Evolutionary conservation across 2,888 invertebrate species (phyloP), one percentile per base, ranked within the genome.

Genomic region (Agrotis clavis): DNA sequence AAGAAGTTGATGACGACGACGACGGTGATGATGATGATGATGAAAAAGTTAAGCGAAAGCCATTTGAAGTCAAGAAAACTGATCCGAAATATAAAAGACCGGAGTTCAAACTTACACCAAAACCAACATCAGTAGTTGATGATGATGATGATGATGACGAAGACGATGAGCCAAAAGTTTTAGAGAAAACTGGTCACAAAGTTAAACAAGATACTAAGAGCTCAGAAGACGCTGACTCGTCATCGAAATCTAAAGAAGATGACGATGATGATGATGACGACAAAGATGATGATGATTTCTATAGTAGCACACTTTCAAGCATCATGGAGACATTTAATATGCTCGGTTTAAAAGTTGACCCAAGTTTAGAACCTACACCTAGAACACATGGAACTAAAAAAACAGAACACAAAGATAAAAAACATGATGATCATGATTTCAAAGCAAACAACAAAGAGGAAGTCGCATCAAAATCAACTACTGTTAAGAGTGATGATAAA

Each of bases 251-350:
- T 1, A 67, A 62, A 35, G 74, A 75, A 50, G 45, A 63, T 53
- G 62, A 70, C 21, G 57, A 67, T 18, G 73, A 67, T 1, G 64
- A 68, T 16, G 77, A 77, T 1, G 70, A 69, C 7, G 73, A 77
- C 0, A 72, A 82, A 0, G 72, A 77, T 4, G 76, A 79, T 18
- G 76, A 81, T 11, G 84, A 84, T 56, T 79, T 80, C 61, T 71
- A 84, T 57, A 83, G 84, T 48, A 71, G 83, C 54, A 82, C 79
- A 69, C 51, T 82, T 50, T 77, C 75, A 71, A 71, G 72, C 62
- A 77, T 84, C 30, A 67, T 87, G 85, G 78, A 85, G 69, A 85
- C 85, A 77, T 74, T 83, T 80, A 85, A 78, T 30, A 74, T 85
- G 82, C 73, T 85, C 0, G 85, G 85, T 6, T 72, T 85, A 16